Percentiles rank a stretch among this genome's conserved stretches.
Evolutionary conservation across 1,140 invertebrate genomes (phyloP).

Genomic region (Drosophila sp.): DNA sequence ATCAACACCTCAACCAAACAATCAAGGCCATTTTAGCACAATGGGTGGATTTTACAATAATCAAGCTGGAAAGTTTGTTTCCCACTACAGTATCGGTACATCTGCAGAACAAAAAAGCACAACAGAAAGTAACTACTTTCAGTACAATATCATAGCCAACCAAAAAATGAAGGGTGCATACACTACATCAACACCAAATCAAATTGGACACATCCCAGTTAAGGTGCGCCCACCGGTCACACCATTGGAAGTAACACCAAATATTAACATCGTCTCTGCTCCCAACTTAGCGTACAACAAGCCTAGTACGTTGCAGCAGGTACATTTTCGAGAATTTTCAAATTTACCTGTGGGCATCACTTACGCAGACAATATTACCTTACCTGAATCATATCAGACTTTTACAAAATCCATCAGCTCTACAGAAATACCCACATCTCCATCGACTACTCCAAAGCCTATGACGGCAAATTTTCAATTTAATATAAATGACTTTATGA

Average conservation of each 20-base stretch:
- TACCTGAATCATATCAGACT: conserved; percentile 73
- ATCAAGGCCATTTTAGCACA: conserved; percentile 77
- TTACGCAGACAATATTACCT: conserved; percentile 53
- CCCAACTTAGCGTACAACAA: conserved; percentile 61
- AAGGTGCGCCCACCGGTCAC: conserved; percentile 56
- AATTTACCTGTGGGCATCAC: conserved; percentile 59
- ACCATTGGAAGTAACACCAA: conserved; percentile 61
- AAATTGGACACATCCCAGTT: conserved; percentile 44
- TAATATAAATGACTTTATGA: conserved; percentile 75
- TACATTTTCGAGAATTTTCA: conserved; percentile 49
- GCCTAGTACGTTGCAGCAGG: conserved; percentile 38
- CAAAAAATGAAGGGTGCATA: conserved; percentile 77
- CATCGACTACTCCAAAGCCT: conserved; percentile 37
- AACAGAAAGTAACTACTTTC: conserved; percentile 79
- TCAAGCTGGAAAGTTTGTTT: conserved; percentile 61
- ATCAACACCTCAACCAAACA: not conserved
- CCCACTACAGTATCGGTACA: conserved; percentile 69
- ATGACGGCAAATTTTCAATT: conserved; percentile 62
- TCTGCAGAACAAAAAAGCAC: conserved; percentile 36
- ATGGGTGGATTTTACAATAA: conserved; percentile 85
- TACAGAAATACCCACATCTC: conserved; percentile 28
- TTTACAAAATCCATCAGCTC: conserved; percentile 56
- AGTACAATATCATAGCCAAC: conserved; percentile 76
- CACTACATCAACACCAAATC: conserved; percentile 50
- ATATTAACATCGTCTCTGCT: conserved; percentile 65